A percentile compares a stretch with the other conserved stretches of the same genome.
phyloP scores from a whole-genome alignment of 2,888 invertebrate genomes.

The Nudaria mundana region DNA sequence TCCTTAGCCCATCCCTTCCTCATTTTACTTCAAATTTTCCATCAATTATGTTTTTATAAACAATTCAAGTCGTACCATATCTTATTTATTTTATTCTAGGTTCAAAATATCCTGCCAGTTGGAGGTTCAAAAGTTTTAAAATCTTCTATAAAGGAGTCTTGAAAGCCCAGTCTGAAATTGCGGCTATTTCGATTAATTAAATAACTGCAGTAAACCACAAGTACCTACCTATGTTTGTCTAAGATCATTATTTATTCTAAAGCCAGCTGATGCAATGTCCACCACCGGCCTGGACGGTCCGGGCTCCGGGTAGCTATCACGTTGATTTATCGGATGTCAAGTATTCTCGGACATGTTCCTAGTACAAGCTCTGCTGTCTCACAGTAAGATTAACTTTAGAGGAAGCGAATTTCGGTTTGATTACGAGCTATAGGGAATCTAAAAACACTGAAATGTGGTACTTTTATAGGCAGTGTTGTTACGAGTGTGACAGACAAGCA shows the following conservation, averaged over 20 bases:
- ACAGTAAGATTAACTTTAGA: conserved; percentile 34
- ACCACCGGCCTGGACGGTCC: conserved; percentile 1
- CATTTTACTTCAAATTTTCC: no score
- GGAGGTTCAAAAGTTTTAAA: no score
- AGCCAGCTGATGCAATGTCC: conserved; percentile 36
- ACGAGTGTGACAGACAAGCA: no score
- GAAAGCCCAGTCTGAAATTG: neutral
- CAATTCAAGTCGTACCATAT: no score
- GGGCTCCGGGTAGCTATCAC: conserved; percentile 14
- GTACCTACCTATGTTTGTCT: conserved; percentile 21
- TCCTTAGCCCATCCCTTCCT: no score
- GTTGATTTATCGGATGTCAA: conserved; percentile 61
- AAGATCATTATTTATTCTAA: conserved; percentile 33
- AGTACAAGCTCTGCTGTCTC: conserved; percentile 40
- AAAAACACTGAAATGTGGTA: no score
- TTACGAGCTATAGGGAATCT: no score
- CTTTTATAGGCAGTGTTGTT: no score
- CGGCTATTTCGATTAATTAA: conserved; percentile 23
- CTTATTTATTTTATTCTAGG: no score
- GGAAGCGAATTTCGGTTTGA: conserved; percentile 22
- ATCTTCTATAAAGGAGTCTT: neutral
- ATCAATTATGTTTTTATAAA: no score
- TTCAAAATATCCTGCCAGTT: no score
- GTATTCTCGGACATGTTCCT: conserved; percentile 28
- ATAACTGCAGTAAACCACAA: conserved; percentile 28